Percentiles rank a stretch among this genome's conserved stretches.
Evolutionary conservation across 2,797 vertebrate species (phyloP).

Genomic region (Catharus ustulatus): DNA sequence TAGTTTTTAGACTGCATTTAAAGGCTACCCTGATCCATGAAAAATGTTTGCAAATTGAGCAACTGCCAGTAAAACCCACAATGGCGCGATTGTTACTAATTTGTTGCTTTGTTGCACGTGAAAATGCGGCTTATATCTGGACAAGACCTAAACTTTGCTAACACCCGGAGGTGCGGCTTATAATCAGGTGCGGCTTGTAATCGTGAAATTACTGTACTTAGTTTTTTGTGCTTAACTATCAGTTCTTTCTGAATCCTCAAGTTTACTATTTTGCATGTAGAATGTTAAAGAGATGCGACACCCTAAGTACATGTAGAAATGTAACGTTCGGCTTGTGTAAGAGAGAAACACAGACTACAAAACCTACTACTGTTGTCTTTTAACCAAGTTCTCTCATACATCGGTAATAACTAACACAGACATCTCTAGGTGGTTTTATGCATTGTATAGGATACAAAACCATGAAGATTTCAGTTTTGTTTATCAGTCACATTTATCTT

Average conservation of each 20-base stretch:
- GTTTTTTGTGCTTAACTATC: neutral
- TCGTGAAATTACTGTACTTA: neutral
- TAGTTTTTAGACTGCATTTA: too few species aligned
- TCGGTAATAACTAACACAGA: neutral
- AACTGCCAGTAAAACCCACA: too few species aligned
- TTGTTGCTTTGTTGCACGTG: too few species aligned
- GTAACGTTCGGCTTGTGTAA: neutral
- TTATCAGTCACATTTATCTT: neutral
- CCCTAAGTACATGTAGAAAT: neutral
- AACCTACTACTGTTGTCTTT: neutral
- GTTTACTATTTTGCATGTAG: neutral
- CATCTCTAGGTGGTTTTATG: neutral
- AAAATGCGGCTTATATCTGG: too few species aligned
- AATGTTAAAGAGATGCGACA: neutral
- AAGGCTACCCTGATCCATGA: too few species aligned
- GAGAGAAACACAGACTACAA: neutral
- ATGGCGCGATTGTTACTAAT: too few species aligned
- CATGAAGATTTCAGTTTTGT: neutral
- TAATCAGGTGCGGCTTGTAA: too few species aligned
- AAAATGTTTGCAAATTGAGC: too few species aligned
- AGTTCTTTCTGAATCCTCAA: neutral
- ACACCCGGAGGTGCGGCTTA: too few species aligned
- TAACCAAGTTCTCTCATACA: neutral
- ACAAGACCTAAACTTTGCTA: too few species aligned
- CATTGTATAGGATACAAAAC: neutral